Base-by-base conservation (phyloP, 2,888 invertebrate genomes). In the Lydus trimaculatus region DNA sequence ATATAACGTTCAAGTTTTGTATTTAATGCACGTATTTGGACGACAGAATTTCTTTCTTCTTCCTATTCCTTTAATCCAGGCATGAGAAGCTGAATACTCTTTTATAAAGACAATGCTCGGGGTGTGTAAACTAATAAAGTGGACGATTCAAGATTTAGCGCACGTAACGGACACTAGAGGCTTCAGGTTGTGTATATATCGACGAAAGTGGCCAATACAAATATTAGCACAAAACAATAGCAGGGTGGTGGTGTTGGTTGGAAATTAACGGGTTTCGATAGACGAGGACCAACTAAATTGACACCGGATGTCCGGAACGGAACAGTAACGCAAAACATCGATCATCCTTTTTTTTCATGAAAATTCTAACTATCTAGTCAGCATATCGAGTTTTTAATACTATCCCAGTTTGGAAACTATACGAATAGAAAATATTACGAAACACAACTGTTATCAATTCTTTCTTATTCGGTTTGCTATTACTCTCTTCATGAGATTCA, bases 121-220 rank as follows among this genome's bases (percentile, higher is more conserved):
- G 72, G 75, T 76, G 75, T 79, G 77, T 81, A 80, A 80, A 81
- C 81, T 81, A 82, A 79, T 81, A 81, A 76, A 78, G 78, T 78
- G 78, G 78, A 71, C 73, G 66, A 77, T 80, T 81, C 76, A 72
- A 75, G 78, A 80, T 80, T 80, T 79, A 66, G 75, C 69, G 76
- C 80, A 81, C 81, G 81, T 79, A 75, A 64, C 65, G 63, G 61
- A 25, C 28, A 28, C 11, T 28, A 63, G 64, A 59, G 63, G 72
- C 69, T 70, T 72, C 72, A 71, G 78, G 75, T 75, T 75, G 75
- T 71, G 64, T 71, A 64, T 63, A 71, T 73, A 74, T 72, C 68
- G 75, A 73, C 78, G 78, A 76, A 79, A 78, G 77, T 71, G 75
- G 68, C 74, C 72, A 79, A 78, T 78, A 79, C 78, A 81, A 81